Evolutionary conservation across 1,140 invertebrate genomes (phyloP).

Genomic region (Hylaeus anthracinus): DNA sequence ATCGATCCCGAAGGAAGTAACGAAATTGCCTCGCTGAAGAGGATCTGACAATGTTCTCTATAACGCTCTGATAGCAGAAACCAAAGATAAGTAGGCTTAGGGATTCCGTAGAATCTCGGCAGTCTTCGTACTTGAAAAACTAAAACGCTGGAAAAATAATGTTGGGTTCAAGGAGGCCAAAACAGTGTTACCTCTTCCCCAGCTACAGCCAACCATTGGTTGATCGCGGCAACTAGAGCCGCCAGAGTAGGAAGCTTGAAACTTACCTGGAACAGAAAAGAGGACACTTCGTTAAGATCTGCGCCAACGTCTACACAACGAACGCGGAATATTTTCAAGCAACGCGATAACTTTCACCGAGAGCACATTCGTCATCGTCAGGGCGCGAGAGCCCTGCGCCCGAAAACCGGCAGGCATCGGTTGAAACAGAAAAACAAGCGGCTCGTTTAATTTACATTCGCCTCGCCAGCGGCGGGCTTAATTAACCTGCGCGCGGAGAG

Average conservation of each 20-base stretch:
- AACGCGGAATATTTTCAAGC: too few species aligned
- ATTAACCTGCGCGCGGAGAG: slow-evolving; percentile 51
- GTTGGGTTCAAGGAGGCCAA: too few species aligned
- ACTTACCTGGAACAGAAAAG: slow-evolving; percentile 43
- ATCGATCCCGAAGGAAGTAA: background rate
- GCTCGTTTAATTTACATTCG: slow-evolving; percentile 43
- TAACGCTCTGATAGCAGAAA: too few species aligned
- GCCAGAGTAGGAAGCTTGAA: background rate
- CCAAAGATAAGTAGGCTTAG: too few species aligned
- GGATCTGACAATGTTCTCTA: too few species aligned
- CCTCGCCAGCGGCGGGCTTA: slow-evolving; percentile 44
- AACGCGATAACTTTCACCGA: background rate
- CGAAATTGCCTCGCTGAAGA: background rate
- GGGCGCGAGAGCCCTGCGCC: background rate
- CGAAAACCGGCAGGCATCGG: background rate
- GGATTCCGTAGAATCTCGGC: too few species aligned
- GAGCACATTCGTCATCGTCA: slow-evolving; percentile 23
- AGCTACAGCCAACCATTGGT: too few species aligned
- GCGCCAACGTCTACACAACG: too few species aligned
- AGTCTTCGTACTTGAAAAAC: too few species aligned
- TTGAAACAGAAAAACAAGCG: slow-evolving; percentile 28
- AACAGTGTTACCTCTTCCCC: too few species aligned
- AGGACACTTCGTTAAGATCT: background rate
- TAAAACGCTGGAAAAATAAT: too few species aligned
- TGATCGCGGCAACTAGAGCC: too few species aligned